Base-by-base conservation (phyloP, 2,797 vertebrate species). In the Nasua narica region DNA sequence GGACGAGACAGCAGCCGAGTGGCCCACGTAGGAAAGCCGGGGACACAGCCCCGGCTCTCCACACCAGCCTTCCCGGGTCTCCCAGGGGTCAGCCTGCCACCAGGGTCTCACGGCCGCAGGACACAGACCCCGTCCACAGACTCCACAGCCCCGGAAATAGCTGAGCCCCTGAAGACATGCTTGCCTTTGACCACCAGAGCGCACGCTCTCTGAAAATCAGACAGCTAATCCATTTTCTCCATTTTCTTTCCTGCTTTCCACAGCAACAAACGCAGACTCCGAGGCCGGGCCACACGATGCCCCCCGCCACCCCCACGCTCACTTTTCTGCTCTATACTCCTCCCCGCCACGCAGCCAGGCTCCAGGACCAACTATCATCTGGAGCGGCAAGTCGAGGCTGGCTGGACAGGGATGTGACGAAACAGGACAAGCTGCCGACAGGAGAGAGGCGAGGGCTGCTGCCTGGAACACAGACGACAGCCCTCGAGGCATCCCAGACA, bases 391-490 rank as follows among this genome's bases (percentile, higher is more conserved):
- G 84, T 46, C 90, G 52, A 79, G 50, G 60, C 11, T 72, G 62
- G 86, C 32, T 56, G 32, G 72, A 85, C 50, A 87, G 40, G 25
- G 15, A 88, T 52, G 48, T 27, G 50, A 82, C 32, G 82, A 27
- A 87, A 67, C 13, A 79, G 92, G 40, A 29, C 21, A 43, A 62
- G 37, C 1, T 19, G 87, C 82, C 27, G 13, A 92, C 11, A 4
- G 54, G 48, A 83, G 6, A 82, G 54, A 72, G 52, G 62, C 3
- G 43, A 94, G 43, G 37, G 27, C 43, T 46, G 19, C 1, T 10
- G 23, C 32, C 21, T 1, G 4, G 10, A 65, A n/a, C 4, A 1
- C 23, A 4, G 2, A 3, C 2, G 27, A 72, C 40, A 40, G 69
- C 37, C 46, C 32, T 60, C 19, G 5, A 92, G 60, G 78, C 25